Conservation (phyloP, 2,888 invertebrate genomes). For the Epinotia nisella region DNA sequence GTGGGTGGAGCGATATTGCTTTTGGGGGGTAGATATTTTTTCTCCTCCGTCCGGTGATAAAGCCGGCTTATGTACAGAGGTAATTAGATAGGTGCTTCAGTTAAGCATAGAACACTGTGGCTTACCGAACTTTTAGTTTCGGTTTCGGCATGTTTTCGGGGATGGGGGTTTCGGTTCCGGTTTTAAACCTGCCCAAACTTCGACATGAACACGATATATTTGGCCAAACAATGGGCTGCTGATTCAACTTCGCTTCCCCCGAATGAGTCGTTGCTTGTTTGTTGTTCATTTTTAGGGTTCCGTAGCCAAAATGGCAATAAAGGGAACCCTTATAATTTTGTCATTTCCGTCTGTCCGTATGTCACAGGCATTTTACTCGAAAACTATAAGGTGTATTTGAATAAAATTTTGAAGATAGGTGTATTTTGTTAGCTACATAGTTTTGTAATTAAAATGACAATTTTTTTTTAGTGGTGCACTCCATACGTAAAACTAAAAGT, state of each 20-base stretch:
- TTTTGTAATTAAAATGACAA: no score
- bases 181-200: not conserved
- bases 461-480: no score
- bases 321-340: no score
- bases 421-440: no score
- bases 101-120: constrained; percentile 4
- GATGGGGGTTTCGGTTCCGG: not conserved
- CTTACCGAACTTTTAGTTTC: not conserved
- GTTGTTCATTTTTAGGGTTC: no score
- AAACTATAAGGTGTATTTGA: no score
- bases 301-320: no score
- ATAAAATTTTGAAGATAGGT: no score
- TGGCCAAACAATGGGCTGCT: not conserved
- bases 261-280: not conserved
- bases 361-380: no score
- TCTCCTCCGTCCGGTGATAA: constrained; percentile 20
- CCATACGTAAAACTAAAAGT: no score
- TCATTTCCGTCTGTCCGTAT: no score
- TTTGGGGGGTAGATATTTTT: constrained; percentile 29
- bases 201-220: not conserved
- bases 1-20: constrained; percentile 30
- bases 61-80: constrained; percentile 30
- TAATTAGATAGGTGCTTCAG: constrained; percentile 33
- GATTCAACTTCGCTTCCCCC: not conserved
- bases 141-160: not conserved